Conservation (phyloP, 2,888 invertebrate species). For the Dusona sp. region DNA sequence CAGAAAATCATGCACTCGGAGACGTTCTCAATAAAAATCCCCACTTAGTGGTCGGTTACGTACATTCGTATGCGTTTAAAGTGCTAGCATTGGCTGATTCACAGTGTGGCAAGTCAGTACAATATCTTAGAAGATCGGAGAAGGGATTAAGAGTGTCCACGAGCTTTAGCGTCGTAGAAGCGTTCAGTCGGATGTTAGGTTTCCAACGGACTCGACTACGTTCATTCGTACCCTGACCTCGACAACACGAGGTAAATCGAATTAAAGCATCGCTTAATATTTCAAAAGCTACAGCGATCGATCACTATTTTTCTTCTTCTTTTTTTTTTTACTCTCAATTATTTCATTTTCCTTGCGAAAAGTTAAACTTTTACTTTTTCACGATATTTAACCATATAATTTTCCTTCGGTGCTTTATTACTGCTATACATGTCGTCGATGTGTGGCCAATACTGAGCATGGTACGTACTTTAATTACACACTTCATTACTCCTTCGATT, state of each 20-base stretch:
- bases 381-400: not conserved
- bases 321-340: not conserved
- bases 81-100: constrained; percentile 28
- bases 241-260: constrained; percentile 12
- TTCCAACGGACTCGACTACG: constrained; percentile 1
- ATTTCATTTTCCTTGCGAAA: not conserved
- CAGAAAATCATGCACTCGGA: constrained; percentile 24
- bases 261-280: not conserved
- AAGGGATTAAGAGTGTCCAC: constrained; percentile 49
- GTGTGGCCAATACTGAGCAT: not conserved
- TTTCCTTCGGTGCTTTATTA: not conserved
- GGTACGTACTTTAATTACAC: constrained; percentile 24
- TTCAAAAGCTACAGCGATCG: not conserved
- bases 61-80: constrained; percentile 16
- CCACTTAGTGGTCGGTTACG: constrained; percentile 11
- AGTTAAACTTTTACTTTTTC: not conserved
- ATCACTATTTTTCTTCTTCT: not conserved
- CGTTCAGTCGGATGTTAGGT: constrained; percentile 33
- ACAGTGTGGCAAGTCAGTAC: not conserved
- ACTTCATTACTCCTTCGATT: not conserved
- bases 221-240: constrained; percentile 15
- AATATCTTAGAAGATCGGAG: constrained; percentile 40
- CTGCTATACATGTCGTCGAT: not conserved
- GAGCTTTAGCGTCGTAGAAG: constrained; percentile 59
- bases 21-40: constrained; percentile 28